Percentiles rank a stretch among this genome's conserved stretches.
Evolutionary conservation across 2,888 invertebrate genomes (phyloP).

Genomic region (Allacma fusca): DNA sequence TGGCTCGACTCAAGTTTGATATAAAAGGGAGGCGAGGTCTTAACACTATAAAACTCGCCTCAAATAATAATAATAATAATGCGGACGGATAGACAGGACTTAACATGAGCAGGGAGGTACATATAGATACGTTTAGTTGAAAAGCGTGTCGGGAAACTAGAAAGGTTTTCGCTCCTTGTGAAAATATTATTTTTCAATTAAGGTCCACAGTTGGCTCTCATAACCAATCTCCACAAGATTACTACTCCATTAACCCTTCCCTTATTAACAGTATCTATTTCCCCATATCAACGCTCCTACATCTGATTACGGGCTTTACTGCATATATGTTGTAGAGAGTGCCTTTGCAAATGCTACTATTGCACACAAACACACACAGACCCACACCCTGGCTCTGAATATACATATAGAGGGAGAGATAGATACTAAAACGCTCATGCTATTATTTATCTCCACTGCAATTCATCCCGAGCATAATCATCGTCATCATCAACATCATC

Average conservation of each 20-base stretch:
- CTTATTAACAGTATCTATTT: slow-evolving; percentile 40
- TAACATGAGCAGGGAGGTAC: slow-evolving; percentile 2
- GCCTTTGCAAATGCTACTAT: no score
- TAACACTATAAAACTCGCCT: slow-evolving; percentile 16
- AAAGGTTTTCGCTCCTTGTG: slow-evolving; percentile 48
- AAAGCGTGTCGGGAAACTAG: slow-evolving; percentile 33
- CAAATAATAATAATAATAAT: slow-evolving; percentile 12
- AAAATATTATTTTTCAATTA: slow-evolving; percentile 62
- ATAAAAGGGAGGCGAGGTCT: slow-evolving; percentile 16
- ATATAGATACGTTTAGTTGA: background rate
- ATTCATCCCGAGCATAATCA: slow-evolving; percentile 30
- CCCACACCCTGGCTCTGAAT: no score
- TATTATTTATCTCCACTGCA: background rate
- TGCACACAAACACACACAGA: no score
- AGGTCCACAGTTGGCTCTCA: slow-evolving; percentile 44
- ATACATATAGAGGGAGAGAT: background rate
- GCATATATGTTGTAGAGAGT: no score
- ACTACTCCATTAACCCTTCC: slow-evolving; percentile 40
- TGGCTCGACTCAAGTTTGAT: background rate
- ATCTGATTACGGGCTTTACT: slow-evolving; percentile 7
- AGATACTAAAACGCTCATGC: background rate
- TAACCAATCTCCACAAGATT: slow-evolving; percentile 34
- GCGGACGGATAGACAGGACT: background rate
- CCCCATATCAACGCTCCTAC: slow-evolving; percentile 31
- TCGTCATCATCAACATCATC: slow-evolving; percentile 33